Evolutionary conservation across 2,797 vertebrate species (phyloP), one percentile per base, ranked within the genome.

Genomic region (Glossophaga mutica): DNA sequence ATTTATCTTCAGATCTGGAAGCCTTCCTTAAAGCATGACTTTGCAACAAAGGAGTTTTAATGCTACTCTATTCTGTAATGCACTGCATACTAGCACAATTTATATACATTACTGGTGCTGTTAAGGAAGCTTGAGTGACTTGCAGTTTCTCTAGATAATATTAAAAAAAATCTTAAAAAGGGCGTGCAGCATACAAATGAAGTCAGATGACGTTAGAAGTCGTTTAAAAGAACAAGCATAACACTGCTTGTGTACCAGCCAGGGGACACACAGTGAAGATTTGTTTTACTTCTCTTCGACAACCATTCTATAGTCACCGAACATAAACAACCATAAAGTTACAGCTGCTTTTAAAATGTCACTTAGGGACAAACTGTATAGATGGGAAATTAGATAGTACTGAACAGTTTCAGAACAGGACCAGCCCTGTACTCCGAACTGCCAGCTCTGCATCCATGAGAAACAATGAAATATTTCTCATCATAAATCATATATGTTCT

Each of bases 271-370:
- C 46, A 78, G 91, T 34, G 67, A 81, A 87, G 94, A 93, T 79
- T 90, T 85, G 94, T 93, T 97, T 95, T 92, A 94, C 94, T 94
- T 96, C 85, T 94, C 83, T 90, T 65, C 70, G 92, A 96, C 67
- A 87, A 85, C 74, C 67, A 76, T 93, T 62, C 82, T 83, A 73
- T 4, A 93, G 88, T 74, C 73, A 65, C 34, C 3, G 95, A 96
- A 55, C 37, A 81, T 73, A 85, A 70, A 78, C 87, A 94, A 92
- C 68, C 77, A 93, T 62, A 65, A 95, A 94, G 91, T 57, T 96
- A 86, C 81, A 16, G 57, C 90, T 83, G 88, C 44, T 73, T 97
- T 90, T 70, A 95, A 97, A 85, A 94, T 83, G 92, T 48, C 93
- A 65, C 92, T 94, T 26, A 90, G 87, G 87, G 92, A 96, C 96